These are phyloP conservation scores for Phthorimaea operculella DNA, from an alignment of 1,140 invertebrate genomes.

Conservation along the genomic window DNA sequence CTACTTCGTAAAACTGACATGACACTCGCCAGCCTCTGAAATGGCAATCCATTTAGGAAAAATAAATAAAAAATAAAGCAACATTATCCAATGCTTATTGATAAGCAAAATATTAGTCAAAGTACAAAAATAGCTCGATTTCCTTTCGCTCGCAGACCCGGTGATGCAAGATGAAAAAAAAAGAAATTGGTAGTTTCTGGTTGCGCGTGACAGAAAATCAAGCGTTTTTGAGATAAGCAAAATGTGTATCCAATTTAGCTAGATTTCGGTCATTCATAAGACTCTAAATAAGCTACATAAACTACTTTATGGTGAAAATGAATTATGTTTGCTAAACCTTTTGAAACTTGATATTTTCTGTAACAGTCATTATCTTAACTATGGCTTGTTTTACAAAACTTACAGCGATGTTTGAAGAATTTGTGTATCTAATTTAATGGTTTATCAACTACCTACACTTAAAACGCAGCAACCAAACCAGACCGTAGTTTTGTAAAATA, in stretches of 20 bases:
- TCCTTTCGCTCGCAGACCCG: slow-evolving; percentile 13
- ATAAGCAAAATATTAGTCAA: slow-evolving; percentile 50
- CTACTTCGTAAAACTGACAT: neutral
- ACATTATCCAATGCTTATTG: slow-evolving; percentile 51
- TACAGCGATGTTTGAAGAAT: no score
- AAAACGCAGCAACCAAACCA: no score
- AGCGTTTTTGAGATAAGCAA: slow-evolving; percentile 45
- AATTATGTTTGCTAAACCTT: no score
- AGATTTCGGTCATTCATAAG: slow-evolving; percentile 41
- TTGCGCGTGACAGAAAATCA: slow-evolving; percentile 6
- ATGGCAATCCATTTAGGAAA: slow-evolving; percentile 2
- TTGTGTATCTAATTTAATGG: no score
- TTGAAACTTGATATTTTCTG: no score
- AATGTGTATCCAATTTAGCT: slow-evolving; percentile 55
- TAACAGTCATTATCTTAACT: no score
- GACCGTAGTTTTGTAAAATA: no score
- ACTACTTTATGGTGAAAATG: no score
- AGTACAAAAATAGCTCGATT: slow-evolving; percentile 29
- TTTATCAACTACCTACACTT: no score
- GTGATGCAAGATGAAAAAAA: slow-evolving; percentile 20
- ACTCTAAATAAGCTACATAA: no score
- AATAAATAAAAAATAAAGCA: slow-evolving; percentile 17
- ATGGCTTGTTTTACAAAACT: no score
- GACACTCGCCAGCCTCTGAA: neutral
- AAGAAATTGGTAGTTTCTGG: slow-evolving; percentile 15